Conservation (phyloP, 2,888 invertebrate species). For the Eumacrocentrus americanus region DNA sequence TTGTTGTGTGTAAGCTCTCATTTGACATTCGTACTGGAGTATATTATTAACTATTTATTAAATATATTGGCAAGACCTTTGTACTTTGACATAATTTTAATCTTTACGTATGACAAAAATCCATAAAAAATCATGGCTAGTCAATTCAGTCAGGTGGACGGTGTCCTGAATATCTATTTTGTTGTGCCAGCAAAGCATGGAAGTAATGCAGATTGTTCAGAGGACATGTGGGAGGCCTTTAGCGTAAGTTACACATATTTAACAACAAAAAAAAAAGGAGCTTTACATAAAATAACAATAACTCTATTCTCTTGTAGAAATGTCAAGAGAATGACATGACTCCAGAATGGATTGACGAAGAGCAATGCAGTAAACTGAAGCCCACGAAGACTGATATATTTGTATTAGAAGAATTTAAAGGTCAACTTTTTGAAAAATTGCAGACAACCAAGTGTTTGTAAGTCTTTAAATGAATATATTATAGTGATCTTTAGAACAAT, state of each 20-base stretch:
- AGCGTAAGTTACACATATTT: slow-evolving; percentile 61
- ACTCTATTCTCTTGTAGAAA: slow-evolving; percentile 64
- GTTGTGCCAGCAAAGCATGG: slow-evolving; percentile 64
- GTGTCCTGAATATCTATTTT: slow-evolving; percentile 59
- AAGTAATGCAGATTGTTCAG: slow-evolving; percentile 65
- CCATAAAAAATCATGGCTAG: slow-evolving; percentile 33
- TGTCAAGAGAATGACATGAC: slow-evolving; percentile 69
- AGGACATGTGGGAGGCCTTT: slow-evolving; percentile 69
- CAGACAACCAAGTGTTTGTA: slow-evolving; percentile 72
- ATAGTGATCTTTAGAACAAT: no score
- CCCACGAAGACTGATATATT: slow-evolving; percentile 76
- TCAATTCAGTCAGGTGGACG: slow-evolving; percentile 41
- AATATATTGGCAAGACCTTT: no score
- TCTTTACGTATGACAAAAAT: background rate
- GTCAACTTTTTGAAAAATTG: slow-evolving; percentile 72
- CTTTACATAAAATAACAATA: slow-evolving; percentile 10
- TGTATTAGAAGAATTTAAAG: slow-evolving; percentile 79
- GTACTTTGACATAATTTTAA: no score
- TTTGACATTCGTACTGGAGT: no score
- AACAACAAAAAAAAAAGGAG: background rate
- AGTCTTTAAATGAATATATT: slow-evolving; percentile 58
- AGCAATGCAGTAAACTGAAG: slow-evolving; percentile 64
- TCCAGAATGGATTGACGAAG: slow-evolving; percentile 71
- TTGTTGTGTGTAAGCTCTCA: no score
- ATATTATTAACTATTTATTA: no score